Base-by-base conservation (phyloP, 2,797 vertebrate species). In the Cynopterus sphinx region DNA sequence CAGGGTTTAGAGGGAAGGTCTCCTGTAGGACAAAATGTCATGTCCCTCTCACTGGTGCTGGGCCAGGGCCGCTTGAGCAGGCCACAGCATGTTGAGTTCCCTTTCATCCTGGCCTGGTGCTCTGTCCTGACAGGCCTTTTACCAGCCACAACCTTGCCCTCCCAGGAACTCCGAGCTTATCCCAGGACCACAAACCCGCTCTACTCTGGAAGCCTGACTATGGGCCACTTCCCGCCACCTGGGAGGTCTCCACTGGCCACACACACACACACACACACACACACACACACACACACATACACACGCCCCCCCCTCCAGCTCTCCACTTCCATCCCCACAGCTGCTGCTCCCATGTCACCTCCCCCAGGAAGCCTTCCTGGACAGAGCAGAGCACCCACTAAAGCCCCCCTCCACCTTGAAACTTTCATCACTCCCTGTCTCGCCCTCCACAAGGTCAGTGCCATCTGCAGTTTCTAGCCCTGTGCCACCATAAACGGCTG, bases 361-460 rank as follows among this genome's bases (percentile, higher is more conserved):
- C 84, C 49, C 81, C 59, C 71, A 92, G 79, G 81, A 96, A 90
- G 95, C 41, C 87, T 49, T 92, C 90, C 84, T 4, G 6, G 43
- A 75, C 17, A 79, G 31, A 61, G 19, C 41, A 59, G 63, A 41
- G 10, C 9, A 36, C 85, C 43, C 15, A 13, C 31, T 51, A 36
- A 74, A 75, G 46, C 15, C 85, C 12, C 19, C 6, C 9, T 1
- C 9, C 31, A 5, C 6, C 22, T 6, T 2, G 15, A 61, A n/a
- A 28, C 57, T 33, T 63, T 59, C 28, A 4, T 51, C 3, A 11
- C 28, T 63, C 31, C 49, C 57, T 15, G 10, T 15, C 89, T 33
- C 57, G 39, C 53, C 39, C 75, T 59, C 81, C 19, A 6, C 5
- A 19, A 12, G n/a, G 77, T 46, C 41, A 39, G 16, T 3, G 6